Base-by-base conservation (phyloP, 2,888 invertebrate species). In the Eristalinus aeneus region DNA sequence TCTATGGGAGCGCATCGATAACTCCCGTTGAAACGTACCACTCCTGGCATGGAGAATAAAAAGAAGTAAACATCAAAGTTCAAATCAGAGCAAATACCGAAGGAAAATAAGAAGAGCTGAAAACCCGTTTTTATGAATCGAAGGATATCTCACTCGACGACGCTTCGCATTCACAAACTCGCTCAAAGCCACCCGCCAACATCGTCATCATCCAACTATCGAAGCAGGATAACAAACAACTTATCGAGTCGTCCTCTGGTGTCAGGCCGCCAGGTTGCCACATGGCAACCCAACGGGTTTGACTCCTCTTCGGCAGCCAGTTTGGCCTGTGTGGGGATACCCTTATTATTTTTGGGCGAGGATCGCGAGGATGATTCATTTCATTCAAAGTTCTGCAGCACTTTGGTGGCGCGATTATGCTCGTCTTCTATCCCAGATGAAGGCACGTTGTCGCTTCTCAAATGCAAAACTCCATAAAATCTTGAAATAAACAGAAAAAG, bases 161-260 rank as follows among this genome's bases (percentile, higher is more conserved):
- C 27, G 5, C 27, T 27, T 27, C 27, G 68, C 75, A 76, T 76
- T 80, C 76, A 36, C 10, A 61, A 84, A 84, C 74, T 79, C 67
- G 75, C 78, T 54, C 79, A 71, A 76, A 68, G 69, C 82, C 64
- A 86, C 86, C 77, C 72, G 76, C 77, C 72, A 31, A 2, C 27
- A 5, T 27, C 27, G 5, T 27, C 27, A 27, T 22, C 60, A 67
- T 86, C 73, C 72, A 46, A 73, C 82, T 86, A 78, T 86, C 82
- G 65, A 76, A 86, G 82, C 86, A 86, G 86, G 86, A 86, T 86
- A 86, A 86, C 85, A 77, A 71, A 71, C 77, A 61, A 61, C 74
- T 77, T 61, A 67, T 68, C 71, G 69, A 39, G 16, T 64, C 54
- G 65, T 31, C 23, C 34, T 4, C 20, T 34, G 46, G 4, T 11